Base-by-base conservation (phyloP, 1,140 invertebrate genomes). In the Callitettix versicolor region DNA sequence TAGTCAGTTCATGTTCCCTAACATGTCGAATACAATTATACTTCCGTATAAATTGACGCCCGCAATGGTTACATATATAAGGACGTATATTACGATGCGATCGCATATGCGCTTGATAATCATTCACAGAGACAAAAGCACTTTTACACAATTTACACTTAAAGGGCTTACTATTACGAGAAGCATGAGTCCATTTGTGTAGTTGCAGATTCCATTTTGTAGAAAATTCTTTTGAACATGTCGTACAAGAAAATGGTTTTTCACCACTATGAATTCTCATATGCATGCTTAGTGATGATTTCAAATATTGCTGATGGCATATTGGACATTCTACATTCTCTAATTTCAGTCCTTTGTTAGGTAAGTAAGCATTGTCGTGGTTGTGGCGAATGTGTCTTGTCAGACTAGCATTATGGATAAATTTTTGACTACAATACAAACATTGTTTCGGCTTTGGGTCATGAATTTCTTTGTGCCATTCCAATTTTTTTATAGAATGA, bases 11-110 rank as follows among this genome's bases (percentile, higher is more conserved):
- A 70, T 97, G 92, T 65, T 94, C 91, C 36, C 88, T 79, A 4
- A 91, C 85, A 68, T 95, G 93, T 40, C 91, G 79, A 65, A 91
- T 78, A 64, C 93, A 88, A 67, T 94, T 95, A 67, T 91, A 92
- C 66, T 93, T 92, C 18, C 90, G 79, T 50, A 91, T 93, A 68
- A 97, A 96, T 65, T 91, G 86, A 43, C 90, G 88, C 22, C 90
- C 92, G 68, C 93, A 96, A 67, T 91, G 86, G 64, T 95, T 94
- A 68, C 90, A 94, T 1, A 87, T 89, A 68, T 89, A 94, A 1
- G 86, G 86, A 53, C 82, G 77, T 34, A 88, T 79, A 51, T 84
- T 82, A 56, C 82, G 81, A 71, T 89, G 87, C 22, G 86, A 81
- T 68, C 88, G 85, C 78, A 90, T 83, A 69, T 93, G 90, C 14